A percentile compares a stretch with the other conserved stretches of the same genome.
Conservation (phyloP, 1,140 invertebrate species). For the Saccostrea echinata region DNA sequence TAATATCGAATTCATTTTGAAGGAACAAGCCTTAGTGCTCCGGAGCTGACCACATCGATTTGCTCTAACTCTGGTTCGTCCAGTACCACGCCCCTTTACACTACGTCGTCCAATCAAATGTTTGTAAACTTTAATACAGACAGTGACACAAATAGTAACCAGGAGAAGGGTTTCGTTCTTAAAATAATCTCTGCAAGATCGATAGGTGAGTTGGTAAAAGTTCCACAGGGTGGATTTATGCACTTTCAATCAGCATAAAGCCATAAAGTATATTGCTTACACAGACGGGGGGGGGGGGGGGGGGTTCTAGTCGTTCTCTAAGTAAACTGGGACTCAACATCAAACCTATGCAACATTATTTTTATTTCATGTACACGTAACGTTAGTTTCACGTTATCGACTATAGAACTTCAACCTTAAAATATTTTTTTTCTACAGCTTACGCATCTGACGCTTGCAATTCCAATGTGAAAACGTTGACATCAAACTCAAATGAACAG, state of each 20-base stretch:
- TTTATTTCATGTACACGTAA: too few species aligned
- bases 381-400: too few species aligned
- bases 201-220: not conserved
- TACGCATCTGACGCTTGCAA: not conserved
- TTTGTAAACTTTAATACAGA: not conserved
- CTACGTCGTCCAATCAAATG: slow-evolving; percentile 16
- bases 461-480: not conserved
- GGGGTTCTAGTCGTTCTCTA: too few species aligned
- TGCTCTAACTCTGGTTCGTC: not conserved
- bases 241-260: too few species aligned
- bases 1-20: not conserved
- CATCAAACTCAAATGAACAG: not conserved
- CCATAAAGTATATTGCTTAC: too few species aligned
- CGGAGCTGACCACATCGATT: not conserved
- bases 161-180: not conserved
- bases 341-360: too few species aligned
- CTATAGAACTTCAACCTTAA: too few species aligned
- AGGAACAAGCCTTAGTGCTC: not conserved
- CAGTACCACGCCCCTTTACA: not conserved
- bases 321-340: too few species aligned
- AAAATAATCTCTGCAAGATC: not conserved
- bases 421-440: not conserved
- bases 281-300: too few species aligned
- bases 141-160: not conserved
- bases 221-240: too few species aligned